These are phyloP conservation scores for Leucoraja erinaceus DNA, from an alignment of 2,113 vertebrate genomes.

Conservation along the genomic window DNA sequence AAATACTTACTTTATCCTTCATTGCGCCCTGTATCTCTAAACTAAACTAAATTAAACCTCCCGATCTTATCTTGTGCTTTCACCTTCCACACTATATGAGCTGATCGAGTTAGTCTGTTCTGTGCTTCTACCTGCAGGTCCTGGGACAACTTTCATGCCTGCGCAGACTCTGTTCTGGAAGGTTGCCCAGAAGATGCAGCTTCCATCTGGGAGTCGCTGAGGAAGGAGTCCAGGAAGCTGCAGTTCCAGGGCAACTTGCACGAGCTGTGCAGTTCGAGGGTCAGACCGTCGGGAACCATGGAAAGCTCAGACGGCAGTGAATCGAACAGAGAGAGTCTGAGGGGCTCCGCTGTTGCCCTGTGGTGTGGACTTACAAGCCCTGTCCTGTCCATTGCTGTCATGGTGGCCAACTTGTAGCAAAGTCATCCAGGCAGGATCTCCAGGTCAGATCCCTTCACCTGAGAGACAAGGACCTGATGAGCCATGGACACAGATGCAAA, in stretches of 20 bases:
- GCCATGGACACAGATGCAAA: not conserved
- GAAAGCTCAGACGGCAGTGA: conserved; percentile 49
- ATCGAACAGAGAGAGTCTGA: conserved; percentile 81
- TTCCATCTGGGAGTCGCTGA: conserved; percentile 83
- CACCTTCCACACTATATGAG: not conserved
- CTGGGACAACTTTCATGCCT: conserved; percentile 87
- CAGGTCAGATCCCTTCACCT: conserved; percentile 9
- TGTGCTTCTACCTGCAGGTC: conserved; percentile 59
- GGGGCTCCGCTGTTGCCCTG: conserved; percentile 45
- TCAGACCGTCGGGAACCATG: conserved; percentile 49
- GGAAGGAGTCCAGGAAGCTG: conserved; percentile 84
- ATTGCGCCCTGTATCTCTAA: too few species aligned
- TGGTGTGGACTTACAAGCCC: not conserved
- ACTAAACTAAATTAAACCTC: too few species aligned
- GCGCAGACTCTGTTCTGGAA: conserved; percentile 73
- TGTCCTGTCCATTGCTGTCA: conserved; percentile 49
- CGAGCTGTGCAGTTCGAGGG: conserved; percentile 72
- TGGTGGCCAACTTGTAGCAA: conserved; percentile 51
- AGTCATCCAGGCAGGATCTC: too few species aligned
- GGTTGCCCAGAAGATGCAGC: conserved; percentile 83
- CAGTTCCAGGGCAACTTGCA: conserved; percentile 90
- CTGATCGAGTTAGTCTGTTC: not conserved
- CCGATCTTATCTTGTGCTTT: too few species aligned
- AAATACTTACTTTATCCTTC: too few species aligned
- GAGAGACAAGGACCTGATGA: not conserved